Base-by-base conservation (phyloP, 92 coral and sea anemone genomes). In the Parazoanthus darwini region DNA sequence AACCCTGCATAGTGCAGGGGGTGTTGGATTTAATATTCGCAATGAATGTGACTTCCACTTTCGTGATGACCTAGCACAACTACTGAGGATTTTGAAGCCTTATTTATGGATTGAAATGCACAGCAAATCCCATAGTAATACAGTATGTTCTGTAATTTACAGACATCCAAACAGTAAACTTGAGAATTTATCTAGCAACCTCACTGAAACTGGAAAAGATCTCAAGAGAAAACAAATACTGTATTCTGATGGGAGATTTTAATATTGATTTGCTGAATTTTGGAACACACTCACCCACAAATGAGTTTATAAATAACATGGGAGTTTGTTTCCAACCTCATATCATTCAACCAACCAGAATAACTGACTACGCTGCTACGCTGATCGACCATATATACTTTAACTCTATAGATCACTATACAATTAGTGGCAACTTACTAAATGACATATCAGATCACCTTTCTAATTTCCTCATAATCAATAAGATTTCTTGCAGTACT, bases 391-490 rank as follows among this genome's bases (percentile, higher is more conserved):
- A 88, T 22, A 81, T 71, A 58, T 88, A 67, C 59, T 88, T 88
- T 80, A 88, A 88, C 81, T 78, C 90, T 1, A 56, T 78, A 65
- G 85, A 78, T 59, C 78, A 87, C 72, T 38, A 87, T 33, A 50
- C 68, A 11, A 81, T 88, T 54, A 81, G 90, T 88, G 81, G 90
- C 38, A 80, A 90, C 68, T 36, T 90, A 74, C 44, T 90, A 38
- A 72, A 36, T 90, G 90, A 90, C 46, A 80, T 90, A 42, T 78
- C 90, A 26, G 90, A 90, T 71, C 90, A 90, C 58, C 92, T 90
- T 70, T 85, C 92, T 1, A 86, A 86, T 63, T 86, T 90, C 77
- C 86, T 86, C 29, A 70, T 90, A 58, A 86, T 90, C 43, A 90
- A 81, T 39, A 90, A 82, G 72, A 42, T 89, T 26, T 81, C 80